Evolutionary conservation across 2,888 invertebrate genomes (phyloP).

Genomic region (Anodontia alba): DNA sequence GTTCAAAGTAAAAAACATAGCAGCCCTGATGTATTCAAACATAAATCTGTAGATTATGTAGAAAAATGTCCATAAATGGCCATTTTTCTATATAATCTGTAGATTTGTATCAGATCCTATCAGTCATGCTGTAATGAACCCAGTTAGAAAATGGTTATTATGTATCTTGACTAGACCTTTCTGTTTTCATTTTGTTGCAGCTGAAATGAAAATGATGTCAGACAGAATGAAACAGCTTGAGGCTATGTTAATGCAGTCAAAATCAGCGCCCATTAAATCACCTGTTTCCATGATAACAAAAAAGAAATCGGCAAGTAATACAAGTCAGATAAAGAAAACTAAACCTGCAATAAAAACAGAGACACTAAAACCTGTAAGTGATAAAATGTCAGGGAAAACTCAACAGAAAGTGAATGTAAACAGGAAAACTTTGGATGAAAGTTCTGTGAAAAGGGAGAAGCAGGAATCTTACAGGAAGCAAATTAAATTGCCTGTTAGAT

Average conservation of each 20-base stretch:
- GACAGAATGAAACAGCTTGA: slow-evolving; percentile 74
- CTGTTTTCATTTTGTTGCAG: slow-evolving; percentile 55
- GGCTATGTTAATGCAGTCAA: slow-evolving; percentile 57
- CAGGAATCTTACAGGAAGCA: not conserved
- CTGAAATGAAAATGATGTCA: slow-evolving; percentile 74
- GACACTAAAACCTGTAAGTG: not conserved
- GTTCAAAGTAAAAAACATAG: no score
- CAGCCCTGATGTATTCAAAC: no score
- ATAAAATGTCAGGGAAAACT: no score
- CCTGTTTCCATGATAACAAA: not conserved
- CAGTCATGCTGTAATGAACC: no score
- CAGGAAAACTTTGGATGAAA: not conserved
- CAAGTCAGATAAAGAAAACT: not conserved
- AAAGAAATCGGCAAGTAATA: not conserved
- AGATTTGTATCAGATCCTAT: no score
- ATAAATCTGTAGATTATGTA: no score
- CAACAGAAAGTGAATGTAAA: not conserved
- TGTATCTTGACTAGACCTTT: no score
- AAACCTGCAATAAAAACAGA: not conserved
- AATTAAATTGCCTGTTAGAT: no score
- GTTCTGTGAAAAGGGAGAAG: not conserved
- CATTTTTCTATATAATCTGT: no score
- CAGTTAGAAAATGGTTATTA: no score
- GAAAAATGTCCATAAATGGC: no score
- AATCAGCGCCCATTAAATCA: slow-evolving; percentile 12